Percentiles rank a stretch among this genome's conserved stretches.
These are phyloP conservation scores for Coleophora flavipennella DNA, from an alignment of 2,888 invertebrate genomes.

Conservation along the genomic window DNA sequence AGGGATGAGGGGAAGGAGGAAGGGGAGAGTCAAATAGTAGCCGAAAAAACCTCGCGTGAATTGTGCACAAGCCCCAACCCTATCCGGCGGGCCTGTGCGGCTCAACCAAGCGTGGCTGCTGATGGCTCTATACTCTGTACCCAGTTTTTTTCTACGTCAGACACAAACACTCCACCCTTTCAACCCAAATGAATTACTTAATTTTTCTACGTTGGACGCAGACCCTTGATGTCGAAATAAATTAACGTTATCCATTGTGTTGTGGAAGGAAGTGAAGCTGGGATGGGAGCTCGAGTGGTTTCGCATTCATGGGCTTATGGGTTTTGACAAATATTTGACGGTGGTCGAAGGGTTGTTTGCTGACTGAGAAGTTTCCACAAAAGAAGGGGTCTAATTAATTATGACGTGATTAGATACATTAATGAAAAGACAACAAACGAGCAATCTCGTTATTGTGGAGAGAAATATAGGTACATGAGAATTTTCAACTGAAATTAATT, in stretches of 20 bases:
- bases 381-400: conserved; percentile 9
- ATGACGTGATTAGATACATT: conserved; percentile 5
- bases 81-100: conserved; percentile 40
- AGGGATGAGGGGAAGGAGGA: too few species aligned
- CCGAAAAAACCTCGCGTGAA: too few species aligned
- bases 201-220: conserved; percentile 56
- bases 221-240: conserved; percentile 57
- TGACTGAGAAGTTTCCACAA: conserved; percentile 10
- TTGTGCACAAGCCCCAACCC: too few species aligned
- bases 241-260: conserved; percentile 53
- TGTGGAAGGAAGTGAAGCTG: conserved; percentile 33
- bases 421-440: too few species aligned
- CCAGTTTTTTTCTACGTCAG: conserved; percentile 59
- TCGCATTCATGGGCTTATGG: conserved; percentile 33
- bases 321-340: conserved; percentile 35
- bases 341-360: conserved; percentile 17
- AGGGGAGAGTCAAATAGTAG: too few species aligned
- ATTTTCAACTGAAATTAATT: conserved; percentile 8
- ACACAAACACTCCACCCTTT: conserved; percentile 63
- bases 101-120: conserved; percentile 55
- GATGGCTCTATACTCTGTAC: conserved; percentile 54
- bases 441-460: too few species aligned
- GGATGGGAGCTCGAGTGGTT: conserved; percentile 42
- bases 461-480: too few species aligned
- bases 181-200: conserved; percentile 67